A percentile compares a stretch with the other conserved stretches of the same genome.
phyloP scores from a whole-genome alignment of 2,888 invertebrate species.

The Caenorhabditis afra region DNA sequence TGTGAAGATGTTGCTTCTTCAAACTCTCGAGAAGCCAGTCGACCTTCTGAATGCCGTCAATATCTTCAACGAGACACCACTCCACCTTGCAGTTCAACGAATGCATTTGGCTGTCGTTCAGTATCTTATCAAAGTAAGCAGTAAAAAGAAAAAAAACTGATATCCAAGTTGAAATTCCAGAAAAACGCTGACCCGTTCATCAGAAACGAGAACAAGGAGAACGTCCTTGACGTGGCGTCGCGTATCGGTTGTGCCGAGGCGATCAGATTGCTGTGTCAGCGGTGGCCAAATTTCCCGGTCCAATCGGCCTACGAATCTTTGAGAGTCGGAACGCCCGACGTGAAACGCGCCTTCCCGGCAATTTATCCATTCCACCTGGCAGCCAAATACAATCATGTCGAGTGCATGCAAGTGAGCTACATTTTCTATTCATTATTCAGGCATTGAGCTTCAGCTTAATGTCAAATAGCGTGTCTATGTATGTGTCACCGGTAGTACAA shows the following conservation, averaged over 20 bases:
- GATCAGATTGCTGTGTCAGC: slow-evolving; percentile 56
- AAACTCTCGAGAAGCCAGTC: slow-evolving; percentile 33
- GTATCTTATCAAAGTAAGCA: slow-evolving; percentile 85
- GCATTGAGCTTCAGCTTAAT: slow-evolving; percentile 12
- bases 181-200: slow-evolving; percentile 72
- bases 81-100: slow-evolving; percentile 87
- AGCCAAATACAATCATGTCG: slow-evolving; percentile 86
- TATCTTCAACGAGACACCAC: slow-evolving; percentile 83
- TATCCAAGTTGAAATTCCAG: slow-evolving; percentile 56
- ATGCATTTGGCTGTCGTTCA: slow-evolving; percentile 86
- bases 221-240: slow-evolving; percentile 93
- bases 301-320: slow-evolving; percentile 65
- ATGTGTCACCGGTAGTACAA: neutral
- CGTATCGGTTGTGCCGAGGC: slow-evolving; percentile 83
- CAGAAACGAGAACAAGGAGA: slow-evolving; percentile 85
- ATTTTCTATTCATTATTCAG: slow-evolving; percentile 52
- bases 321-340: slow-evolving; percentile 52
- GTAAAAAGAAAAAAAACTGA: neutral
- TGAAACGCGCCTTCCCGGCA: slow-evolving; percentile 59
- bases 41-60: slow-evolving; percentile 64
- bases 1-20: slow-evolving; percentile 62
- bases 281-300: slow-evolving; percentile 58
- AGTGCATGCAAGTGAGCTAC: slow-evolving; percentile 76
- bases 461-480: slow-evolving; percentile 14
- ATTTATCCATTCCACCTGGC: slow-evolving; percentile 87